These are phyloP conservation scores for Heteractis magnifica DNA, from an alignment of 92 coral and sea anemone species.

Conservation along the genomic window DNA sequence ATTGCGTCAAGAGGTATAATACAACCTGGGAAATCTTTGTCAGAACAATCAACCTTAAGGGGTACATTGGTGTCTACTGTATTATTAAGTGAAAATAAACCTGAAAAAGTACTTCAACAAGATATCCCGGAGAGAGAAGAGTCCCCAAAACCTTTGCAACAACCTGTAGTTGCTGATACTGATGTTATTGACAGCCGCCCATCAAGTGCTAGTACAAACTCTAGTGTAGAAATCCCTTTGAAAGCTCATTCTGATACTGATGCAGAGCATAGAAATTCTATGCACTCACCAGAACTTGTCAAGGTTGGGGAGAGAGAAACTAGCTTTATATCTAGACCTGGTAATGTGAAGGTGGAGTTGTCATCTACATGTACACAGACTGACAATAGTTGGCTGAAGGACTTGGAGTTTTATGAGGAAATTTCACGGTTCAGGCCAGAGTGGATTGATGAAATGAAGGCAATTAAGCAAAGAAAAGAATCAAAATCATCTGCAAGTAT, in stretches of 20 bases:
- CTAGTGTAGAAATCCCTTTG: constrained; percentile 31
- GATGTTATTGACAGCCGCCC: constrained; percentile 47
- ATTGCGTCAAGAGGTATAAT: constrained; percentile 56
- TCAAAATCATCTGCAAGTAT: constrained; percentile 40
- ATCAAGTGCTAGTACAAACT: constrained; percentile 47
- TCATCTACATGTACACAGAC: constrained; percentile 78
- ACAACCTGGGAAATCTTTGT: background rate
- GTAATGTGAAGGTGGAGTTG: constrained; percentile 44
- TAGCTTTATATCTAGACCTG: constrained; percentile 43
- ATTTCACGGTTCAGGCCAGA: constrained; percentile 40
- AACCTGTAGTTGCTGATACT: constrained; percentile 4
- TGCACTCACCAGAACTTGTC: constrained; percentile 7
- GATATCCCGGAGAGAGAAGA: constrained; percentile 9
- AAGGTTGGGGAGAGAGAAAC: constrained; percentile 41
- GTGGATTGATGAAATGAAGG: constrained; percentile 50
- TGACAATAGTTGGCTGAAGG: constrained; percentile 86
- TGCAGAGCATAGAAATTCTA: constrained; percentile 3
- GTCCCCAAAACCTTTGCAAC: constrained; percentile 4
- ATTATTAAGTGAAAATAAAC: constrained; percentile 13
- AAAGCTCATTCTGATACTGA: constrained; percentile 11
- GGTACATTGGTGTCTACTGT: constrained; percentile 45
- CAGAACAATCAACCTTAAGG: constrained; percentile 23
- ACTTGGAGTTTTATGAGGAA: constrained; percentile 61
- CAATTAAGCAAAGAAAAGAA: constrained; percentile 31
- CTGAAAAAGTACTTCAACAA: background rate